A percentile compares a stretch with the other conserved stretches of the same genome.
phyloP scores from a whole-genome alignment of 2,113 vertebrate species.

The Oxyruncus cristatus region DNA sequence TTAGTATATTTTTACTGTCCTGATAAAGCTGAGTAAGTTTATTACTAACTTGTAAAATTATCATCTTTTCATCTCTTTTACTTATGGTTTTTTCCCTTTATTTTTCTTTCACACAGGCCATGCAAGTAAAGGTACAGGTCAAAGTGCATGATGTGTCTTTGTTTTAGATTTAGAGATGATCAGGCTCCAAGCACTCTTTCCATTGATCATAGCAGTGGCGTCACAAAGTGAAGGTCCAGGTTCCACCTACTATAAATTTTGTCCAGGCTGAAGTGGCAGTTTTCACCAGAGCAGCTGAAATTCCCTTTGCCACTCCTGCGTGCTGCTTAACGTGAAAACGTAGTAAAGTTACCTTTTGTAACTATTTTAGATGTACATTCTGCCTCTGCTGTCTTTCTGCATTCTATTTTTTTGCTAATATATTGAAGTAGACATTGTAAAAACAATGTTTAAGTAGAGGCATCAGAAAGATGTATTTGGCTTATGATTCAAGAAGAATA shows the following conservation, averaged over 20 bases:
- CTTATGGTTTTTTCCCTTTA: slow-evolving; percentile 72
- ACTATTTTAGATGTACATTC: slow-evolving; percentile 39
- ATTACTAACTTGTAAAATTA: slow-evolving; percentile 30
- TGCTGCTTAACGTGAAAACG: neutral
- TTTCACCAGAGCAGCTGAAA: neutral
- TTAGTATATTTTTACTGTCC: neutral
- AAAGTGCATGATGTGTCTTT: slow-evolving; percentile 83
- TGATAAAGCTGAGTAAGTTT: slow-evolving; percentile 30
- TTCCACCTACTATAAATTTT: neutral
- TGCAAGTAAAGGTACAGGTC: slow-evolving; percentile 90
- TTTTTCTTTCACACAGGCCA: slow-evolving; percentile 86
- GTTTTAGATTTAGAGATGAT: slow-evolving; percentile 72
- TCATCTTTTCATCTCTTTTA: slow-evolving; percentile 65
- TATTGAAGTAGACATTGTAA: neutral
- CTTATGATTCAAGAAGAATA: neutral
- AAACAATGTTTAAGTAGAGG: neutral
- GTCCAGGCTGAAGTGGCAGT: neutral
- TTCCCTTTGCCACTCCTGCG: neutral
- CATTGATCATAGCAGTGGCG: slow-evolving; percentile 74
- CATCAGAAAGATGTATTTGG: neutral
- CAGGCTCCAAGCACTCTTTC: slow-evolving; percentile 68
- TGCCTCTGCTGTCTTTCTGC: slow-evolving; percentile 54
- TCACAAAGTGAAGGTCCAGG: slow-evolving; percentile 60
- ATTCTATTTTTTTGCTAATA: neutral
- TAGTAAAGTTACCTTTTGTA: neutral